Conservation (phyloP, 2,113 vertebrate species). For the Sebastes fasciatus region DNA sequence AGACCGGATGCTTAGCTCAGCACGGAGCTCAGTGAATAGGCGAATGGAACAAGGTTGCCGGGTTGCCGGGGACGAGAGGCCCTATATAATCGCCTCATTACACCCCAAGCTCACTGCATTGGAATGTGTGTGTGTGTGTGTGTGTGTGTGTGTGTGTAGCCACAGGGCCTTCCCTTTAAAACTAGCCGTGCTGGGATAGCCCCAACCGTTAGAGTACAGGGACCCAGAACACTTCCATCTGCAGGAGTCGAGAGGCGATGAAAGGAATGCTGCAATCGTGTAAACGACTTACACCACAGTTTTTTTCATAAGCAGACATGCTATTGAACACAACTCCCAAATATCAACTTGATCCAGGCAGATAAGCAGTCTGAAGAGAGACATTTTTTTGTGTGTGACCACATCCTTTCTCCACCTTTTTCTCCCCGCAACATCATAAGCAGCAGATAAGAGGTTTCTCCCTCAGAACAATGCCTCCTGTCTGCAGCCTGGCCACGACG, state of each 20-base stretch:
- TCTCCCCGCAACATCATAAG: background rate
- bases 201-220: conserved; percentile 14
- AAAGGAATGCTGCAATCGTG: conserved; percentile 2
- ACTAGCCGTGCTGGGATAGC: conserved; percentile 46
- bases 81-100: conserved; percentile 79
- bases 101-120: conserved; percentile 64
- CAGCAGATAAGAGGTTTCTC: conserved; percentile 21
- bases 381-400: background rate
- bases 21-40: conserved; percentile 47
- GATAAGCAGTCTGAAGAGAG: background rate
- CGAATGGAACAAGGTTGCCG: conserved; percentile 53
- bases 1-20: conserved; percentile 71
- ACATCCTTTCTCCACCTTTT: background rate
- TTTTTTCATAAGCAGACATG: conserved; percentile 8
- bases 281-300: background rate
- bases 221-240: conserved; percentile 53
- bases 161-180: conserved; percentile 60
- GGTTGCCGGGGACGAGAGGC: conserved; percentile 71
- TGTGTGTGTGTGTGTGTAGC: conserved; percentile 10
- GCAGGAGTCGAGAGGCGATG: conserved; percentile 22
- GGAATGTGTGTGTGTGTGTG: conserved; percentile 55
- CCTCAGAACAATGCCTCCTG: conserved; percentile 37
- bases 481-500: conserved; percentile 7
- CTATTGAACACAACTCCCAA: background rate
- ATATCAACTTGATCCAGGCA: background rate